Percentiles rank a stretch among this genome's conserved stretches.
Conservation (phyloP, 2,113 vertebrate genomes). For the Leptocoma aspasia region DNA sequence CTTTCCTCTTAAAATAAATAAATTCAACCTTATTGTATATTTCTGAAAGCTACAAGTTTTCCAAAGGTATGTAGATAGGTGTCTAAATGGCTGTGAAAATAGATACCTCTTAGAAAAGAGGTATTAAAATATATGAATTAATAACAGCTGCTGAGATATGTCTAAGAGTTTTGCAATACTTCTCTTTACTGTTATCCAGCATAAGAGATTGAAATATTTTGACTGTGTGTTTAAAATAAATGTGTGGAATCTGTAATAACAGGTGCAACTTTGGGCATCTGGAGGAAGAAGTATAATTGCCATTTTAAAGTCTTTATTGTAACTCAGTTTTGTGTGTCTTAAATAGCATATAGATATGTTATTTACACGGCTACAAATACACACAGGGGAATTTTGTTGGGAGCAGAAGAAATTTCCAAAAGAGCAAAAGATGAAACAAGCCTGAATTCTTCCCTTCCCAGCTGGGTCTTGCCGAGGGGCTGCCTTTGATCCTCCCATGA, state of each 20-base stretch:
- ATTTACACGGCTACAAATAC: background rate
- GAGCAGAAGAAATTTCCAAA: background rate
- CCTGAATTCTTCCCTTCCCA: background rate
- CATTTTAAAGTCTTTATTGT: background rate
- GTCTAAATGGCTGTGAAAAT: background rate
- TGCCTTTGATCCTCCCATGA: background rate
- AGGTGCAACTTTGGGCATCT: background rate
- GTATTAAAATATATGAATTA: background rate
- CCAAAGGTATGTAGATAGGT: background rate
- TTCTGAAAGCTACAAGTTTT: background rate
- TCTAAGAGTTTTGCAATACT: background rate
- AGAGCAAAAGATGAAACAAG: background rate
- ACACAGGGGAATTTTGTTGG: background rate
- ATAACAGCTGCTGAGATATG: background rate
- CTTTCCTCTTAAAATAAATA: background rate
- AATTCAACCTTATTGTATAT: background rate
- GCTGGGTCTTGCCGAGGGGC: accelerated
- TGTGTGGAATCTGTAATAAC: background rate
- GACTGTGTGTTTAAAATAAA: background rate
- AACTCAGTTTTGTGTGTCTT: background rate
- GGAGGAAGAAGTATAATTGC: background rate
- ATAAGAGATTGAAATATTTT: background rate
- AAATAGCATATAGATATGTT: background rate
- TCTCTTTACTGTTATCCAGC: background rate
- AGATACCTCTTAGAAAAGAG: background rate